Percentiles rank a stretch among this genome's conserved stretches.
These are phyloP conservation scores for Dolichoris vasculosae DNA, from an alignment of 1,140 invertebrate species.

Conservation along the genomic window DNA sequence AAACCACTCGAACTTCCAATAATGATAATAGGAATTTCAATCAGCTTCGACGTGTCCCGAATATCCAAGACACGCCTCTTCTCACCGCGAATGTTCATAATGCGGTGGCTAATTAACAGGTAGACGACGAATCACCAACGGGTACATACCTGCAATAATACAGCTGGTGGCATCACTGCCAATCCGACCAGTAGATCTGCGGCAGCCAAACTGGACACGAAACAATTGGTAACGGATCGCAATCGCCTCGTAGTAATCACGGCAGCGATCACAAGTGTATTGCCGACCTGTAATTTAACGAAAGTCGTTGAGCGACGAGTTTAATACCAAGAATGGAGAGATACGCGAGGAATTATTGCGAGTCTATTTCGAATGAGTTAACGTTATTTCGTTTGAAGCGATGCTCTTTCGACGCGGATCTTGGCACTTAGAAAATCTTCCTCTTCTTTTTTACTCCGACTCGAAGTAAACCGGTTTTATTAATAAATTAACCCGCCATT, in stretches of 20 bases:
- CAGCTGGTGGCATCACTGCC: constrained; percentile 95
- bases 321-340: not conserved
- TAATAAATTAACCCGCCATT: too few relatives aligned
- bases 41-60: not conserved
- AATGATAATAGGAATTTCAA: not conserved
- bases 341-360: too few relatives aligned
- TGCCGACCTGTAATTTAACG: constrained; percentile 79
- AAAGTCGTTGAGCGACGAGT: not conserved
- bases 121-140: not conserved
- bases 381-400: too few relatives aligned
- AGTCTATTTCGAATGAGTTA: too few relatives aligned
- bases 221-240: constrained; percentile 95
- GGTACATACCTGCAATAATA: constrained; percentile 75
- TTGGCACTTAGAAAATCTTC: too few relatives aligned
- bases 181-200: constrained; percentile 94
- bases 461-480: too few relatives aligned
- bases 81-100: not conserved
- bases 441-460: too few relatives aligned
- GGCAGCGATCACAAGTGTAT: constrained; percentile 92
- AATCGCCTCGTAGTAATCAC: constrained; percentile 93
- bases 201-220: constrained; percentile 92
- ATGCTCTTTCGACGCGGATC: too few relatives aligned
- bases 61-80: not conserved
- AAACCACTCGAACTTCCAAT: not conserved
- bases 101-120: constrained; percentile 4